Percentiles rank a stretch among this genome's conserved stretches.
phyloP scores from a whole-genome alignment of 2,113 vertebrate species.

The Lonchura striata region DNA sequence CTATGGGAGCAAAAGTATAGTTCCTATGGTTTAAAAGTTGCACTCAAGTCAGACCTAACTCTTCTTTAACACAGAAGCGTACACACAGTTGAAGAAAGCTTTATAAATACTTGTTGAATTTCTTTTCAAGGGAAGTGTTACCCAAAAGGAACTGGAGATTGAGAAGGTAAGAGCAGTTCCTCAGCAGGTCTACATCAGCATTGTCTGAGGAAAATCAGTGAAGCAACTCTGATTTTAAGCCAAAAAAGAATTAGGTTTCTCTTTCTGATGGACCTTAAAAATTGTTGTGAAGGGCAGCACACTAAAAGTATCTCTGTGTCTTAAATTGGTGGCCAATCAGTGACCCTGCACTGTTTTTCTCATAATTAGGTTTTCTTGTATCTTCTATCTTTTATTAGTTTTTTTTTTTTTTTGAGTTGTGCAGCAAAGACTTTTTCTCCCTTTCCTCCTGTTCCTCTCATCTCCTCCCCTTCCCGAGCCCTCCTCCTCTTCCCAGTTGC shows the following conservation, averaged over 20 bases:
- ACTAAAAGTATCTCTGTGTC: background rate
- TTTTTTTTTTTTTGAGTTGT: constrained; percentile 29
- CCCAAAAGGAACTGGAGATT: background rate
- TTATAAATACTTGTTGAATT: constrained; percentile 37
- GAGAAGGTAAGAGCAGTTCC: background rate
- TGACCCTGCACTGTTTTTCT: background rate
- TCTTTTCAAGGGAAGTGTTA: background rate
- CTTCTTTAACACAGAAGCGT: background rate
- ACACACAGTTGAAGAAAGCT: background rate
- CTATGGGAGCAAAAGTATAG: background rate
- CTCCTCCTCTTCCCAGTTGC: constrained; percentile 86
- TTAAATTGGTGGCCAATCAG: background rate
- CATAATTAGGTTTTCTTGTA: background rate
- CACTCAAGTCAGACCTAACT: background rate
- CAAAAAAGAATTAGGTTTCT: background rate
- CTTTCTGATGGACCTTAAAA: constrained; percentile 10
- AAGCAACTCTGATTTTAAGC: constrained; percentile 1
- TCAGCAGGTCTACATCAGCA: background rate
- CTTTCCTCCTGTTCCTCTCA: constrained; percentile 60
- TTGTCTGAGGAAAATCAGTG: background rate
- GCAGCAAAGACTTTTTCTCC: constrained; percentile 69
- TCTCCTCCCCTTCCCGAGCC: constrained; percentile 80
- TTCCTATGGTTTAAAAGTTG: background rate
- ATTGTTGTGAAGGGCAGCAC: background rate
- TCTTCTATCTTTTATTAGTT: constrained; percentile 12